Evolutionary conservation across 2,797 vertebrate species (phyloP).

Genomic region (Bovichtus variegatus): DNA sequence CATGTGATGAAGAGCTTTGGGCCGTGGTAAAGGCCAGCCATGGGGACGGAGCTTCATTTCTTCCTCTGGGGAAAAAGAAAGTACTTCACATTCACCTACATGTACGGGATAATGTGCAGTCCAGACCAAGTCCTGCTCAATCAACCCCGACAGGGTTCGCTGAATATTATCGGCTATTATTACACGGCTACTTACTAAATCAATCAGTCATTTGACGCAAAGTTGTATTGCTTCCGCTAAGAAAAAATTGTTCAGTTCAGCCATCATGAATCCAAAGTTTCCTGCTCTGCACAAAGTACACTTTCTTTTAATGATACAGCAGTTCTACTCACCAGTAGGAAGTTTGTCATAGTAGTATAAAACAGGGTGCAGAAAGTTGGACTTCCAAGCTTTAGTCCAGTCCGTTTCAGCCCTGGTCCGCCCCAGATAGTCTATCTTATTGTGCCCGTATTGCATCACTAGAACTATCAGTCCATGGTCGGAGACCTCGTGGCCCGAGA

Average conservation of each 20-base stretch:
- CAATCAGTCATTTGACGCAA: too few species aligned
- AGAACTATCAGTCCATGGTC: conserved; percentile 90
- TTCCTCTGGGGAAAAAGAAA: conserved; percentile 79
- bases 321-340: conserved; percentile 88
- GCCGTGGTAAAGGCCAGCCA: conserved; percentile 92
- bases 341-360: conserved; percentile 92
- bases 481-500: conserved; percentile 85
- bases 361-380: conserved; percentile 97
- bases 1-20: conserved; percentile 92
- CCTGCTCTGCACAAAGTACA: too few species aligned
- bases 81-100: neutral
- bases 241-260: too few species aligned
- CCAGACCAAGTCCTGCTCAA: too few species aligned
- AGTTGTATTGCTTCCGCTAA: too few species aligned
- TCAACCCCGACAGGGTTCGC: too few species aligned
- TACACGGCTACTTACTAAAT: too few species aligned
- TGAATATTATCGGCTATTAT: too few species aligned
- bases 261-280: too few species aligned
- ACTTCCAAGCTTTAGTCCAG: conserved; percentile 92
- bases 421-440: conserved; percentile 94
- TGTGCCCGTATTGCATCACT: conserved; percentile 94
- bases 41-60: conserved; percentile 89
- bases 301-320: neutral
- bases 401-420: conserved; percentile 91
- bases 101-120: too few species aligned